Evolutionary conservation across 2,888 invertebrate species (phyloP), one percentile per base, ranked within the genome.

Genomic region (Zygaena filipendulae): DNA sequence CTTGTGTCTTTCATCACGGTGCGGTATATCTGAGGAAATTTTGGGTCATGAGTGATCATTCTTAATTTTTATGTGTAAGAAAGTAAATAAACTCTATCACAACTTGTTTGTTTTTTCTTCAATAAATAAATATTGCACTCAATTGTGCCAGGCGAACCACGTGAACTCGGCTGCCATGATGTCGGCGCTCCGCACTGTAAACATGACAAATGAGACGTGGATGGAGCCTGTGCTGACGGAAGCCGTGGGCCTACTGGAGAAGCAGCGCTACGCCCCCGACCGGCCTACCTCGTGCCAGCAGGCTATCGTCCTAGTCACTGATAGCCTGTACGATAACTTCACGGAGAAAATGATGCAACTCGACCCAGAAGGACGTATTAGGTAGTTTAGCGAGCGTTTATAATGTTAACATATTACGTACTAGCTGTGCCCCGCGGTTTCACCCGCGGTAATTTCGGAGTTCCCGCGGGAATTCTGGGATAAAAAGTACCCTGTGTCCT

Each of bases 121-220:
- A n/a, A n/a, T n/a, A n/a, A n/a, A n/a, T n/a, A n/a, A n/a, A n/a
- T n/a, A n/a, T n/a, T n/a, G n/a, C n/a, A n/a, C n/a, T n/a, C n/a
- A n/a, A n/a, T n/a, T n/a, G n/a, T n/a, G n/a, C n/a, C n/a, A 77
- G 79, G 79, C 79, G 7, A 75, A 79, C 35, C 71, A 79, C 40
- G 68, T 79, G 1, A 79, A 79, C 41, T 54, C 72, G 8, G 77
- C 69, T 3, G 79, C 79, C 1, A 71, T 79, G 62, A 61, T 75
- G 60, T 53, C 64, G 1, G 60, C 64, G 0, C 33, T 77, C 37
- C 43, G 52, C 7, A 36, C 53, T 6, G 54, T 59, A 30, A 36
- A 40, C 2, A 40, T 59, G 44, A 42, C 24, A 3, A 77, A 75
- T 38, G 56, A 62, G 33, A 67, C 75, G 0, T 45, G 41, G 18